A percentile compares a stretch with the other conserved stretches of the same genome.
phyloP scores from a whole-genome alignment of 2,888 invertebrate genomes.

The Synanthedon formicaeformis region DNA sequence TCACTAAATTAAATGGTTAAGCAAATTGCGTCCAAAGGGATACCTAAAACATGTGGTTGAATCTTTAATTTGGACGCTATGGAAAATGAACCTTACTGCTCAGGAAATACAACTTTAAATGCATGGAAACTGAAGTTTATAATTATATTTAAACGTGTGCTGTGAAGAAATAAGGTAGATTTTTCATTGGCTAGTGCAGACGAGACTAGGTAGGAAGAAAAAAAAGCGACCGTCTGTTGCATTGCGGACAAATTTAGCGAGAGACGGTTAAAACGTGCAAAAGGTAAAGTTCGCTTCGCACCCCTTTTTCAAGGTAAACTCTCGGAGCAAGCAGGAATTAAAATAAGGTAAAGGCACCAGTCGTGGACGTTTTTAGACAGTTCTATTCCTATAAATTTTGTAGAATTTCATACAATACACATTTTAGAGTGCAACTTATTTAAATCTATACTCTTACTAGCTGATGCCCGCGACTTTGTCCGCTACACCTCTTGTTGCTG shows the following conservation, averaged over 20 bases:
- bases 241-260: slow-evolving; percentile 51
- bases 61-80: slow-evolving; percentile 9
- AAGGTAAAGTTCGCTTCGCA: slow-evolving; percentile 22
- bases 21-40: slow-evolving; percentile 32
- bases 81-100: not conserved
- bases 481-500: too few species aligned
- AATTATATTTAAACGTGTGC: not conserved
- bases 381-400: too few species aligned
- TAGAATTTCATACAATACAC: too few species aligned
- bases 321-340: slow-evolving; percentile 22
- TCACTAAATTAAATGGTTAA: slow-evolving; percentile 31
- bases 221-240: slow-evolving; percentile 15
- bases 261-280: slow-evolving; percentile 32
- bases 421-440: too few species aligned
- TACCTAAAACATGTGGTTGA: slow-evolving; percentile 21
- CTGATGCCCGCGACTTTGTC: too few species aligned
- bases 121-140: not conserved
- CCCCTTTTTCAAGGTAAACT: slow-evolving; percentile 30
- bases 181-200: not conserved
- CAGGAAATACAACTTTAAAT: not conserved
- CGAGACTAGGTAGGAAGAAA: slow-evolving; percentile 8
- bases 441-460: too few species aligned
- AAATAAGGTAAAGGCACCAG: slow-evolving; percentile 13
- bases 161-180: not conserved
- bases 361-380: too few species aligned